Conservation (phyloP, 2,797 vertebrate species). For the Falco berigora region DNA sequence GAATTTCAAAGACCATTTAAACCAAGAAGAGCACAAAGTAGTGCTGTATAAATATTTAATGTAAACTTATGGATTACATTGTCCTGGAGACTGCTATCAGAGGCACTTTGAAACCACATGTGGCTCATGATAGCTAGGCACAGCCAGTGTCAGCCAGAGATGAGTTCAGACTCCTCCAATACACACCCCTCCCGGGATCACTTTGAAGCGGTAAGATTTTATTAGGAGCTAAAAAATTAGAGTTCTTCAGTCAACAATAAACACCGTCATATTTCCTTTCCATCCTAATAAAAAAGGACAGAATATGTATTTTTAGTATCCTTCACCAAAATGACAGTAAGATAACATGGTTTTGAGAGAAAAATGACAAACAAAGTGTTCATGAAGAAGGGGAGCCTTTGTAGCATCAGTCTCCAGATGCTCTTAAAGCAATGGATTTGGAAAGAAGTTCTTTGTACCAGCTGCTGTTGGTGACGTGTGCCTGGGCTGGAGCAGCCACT, state of each 20-base stretch:
- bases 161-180: constrained; percentile 21
- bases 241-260: neutral
- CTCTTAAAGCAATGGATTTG: neutral
- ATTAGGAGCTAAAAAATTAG: neutral
- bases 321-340: neutral
- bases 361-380: neutral
- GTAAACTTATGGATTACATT: constrained; percentile 60
- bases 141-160: constrained; percentile 28
- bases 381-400: neutral
- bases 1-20: constrained; percentile 40
- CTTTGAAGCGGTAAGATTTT: constrained; percentile 47
- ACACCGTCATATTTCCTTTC: neutral
- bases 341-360: neutral
- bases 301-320: neutral
- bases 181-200: constrained; percentile 31
- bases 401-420: neutral
- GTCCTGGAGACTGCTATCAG: constrained; percentile 40
- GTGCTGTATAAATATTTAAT: constrained; percentile 72
- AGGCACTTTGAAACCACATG: constrained; percentile 62
- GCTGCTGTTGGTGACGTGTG: neutral
- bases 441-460: neutral
- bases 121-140: constrained; percentile 22
- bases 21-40: constrained; percentile 31
- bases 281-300: neutral
- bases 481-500: neutral